These are phyloP conservation scores for Notocelia uddmanniana DNA, from an alignment of 2,888 invertebrate genomes.

Conservation along the genomic window DNA sequence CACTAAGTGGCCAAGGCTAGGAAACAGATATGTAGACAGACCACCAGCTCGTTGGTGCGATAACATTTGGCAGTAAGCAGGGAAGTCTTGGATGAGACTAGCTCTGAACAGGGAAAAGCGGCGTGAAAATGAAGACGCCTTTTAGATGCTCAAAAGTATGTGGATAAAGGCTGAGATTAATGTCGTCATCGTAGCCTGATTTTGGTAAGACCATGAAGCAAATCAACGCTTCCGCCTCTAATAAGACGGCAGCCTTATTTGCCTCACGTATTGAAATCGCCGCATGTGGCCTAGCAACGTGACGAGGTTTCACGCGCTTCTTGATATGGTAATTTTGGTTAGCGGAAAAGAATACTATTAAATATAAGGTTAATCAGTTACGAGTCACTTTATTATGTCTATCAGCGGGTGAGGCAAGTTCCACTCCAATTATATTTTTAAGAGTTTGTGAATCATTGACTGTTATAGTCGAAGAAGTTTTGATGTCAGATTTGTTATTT, in stretches of 20 bases:
- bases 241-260: neutral
- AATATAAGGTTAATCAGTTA: constrained; percentile 53
- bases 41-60: no score
- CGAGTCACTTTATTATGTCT: constrained; percentile 39
- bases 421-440: constrained; percentile 24
- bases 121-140: no score
- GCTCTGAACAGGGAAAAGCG: no score
- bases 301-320: constrained; percentile 47
- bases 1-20: no score
- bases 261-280: constrained; percentile 47
- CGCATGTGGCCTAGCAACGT: constrained; percentile 50
- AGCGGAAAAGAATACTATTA: constrained; percentile 58
- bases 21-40: no score
- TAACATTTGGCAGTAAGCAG: no score
- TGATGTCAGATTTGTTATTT: neutral
- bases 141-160: no score
- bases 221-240: neutral
- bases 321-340: constrained; percentile 56
- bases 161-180: no score
- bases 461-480: neutral
- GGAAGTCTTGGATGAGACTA: no score
- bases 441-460: constrained; percentile 8
- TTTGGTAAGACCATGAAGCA: neutral
- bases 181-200: neutral
- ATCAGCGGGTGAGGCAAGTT: constrained; percentile 26